Conservation (phyloP, 2,888 invertebrate species). For the Xanthostigma xanthostigma region DNA sequence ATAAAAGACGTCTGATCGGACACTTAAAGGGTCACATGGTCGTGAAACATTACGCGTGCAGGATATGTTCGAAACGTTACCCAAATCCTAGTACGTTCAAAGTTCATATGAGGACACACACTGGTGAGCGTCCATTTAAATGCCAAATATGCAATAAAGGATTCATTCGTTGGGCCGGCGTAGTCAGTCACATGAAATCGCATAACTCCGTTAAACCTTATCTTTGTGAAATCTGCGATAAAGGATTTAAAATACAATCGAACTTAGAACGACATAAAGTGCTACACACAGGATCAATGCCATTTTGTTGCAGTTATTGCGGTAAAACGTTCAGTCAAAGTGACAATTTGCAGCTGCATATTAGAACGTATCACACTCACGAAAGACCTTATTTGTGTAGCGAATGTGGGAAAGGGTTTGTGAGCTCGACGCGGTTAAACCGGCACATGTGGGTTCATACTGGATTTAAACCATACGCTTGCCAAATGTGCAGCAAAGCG, state of each 20-base stretch:
- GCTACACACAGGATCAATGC: conserved; percentile 22
- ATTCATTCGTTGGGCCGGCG: conserved; percentile 25
- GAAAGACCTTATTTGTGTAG: conserved; percentile 25
- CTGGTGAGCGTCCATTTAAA: conserved; percentile 27
- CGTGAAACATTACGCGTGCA: conserved; percentile 25
- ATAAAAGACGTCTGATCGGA: conserved; percentile 22
- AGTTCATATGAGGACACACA: conserved; percentile 47
- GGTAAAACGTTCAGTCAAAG: conserved; percentile 25
- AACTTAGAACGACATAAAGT: conserved; percentile 26
- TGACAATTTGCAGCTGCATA: conserved; percentile 24
- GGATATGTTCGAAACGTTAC: conserved; percentile 27
- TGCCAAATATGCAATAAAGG: conserved; percentile 26
- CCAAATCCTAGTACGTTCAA: conserved; percentile 27
- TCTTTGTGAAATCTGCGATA: conserved; percentile 24
- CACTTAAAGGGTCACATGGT: conserved; percentile 26
- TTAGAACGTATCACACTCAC: conserved; percentile 25
- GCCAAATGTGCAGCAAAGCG: conserved; percentile 21
- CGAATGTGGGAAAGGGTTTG: conserved; percentile 26
- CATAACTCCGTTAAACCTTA: conserved; percentile 23
- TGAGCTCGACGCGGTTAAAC: conserved; percentile 24
- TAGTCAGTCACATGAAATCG: conserved; percentile 25
- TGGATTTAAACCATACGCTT: conserved; percentile 23
- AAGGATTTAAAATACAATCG: conserved; percentile 24
- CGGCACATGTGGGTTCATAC: conserved; percentile 27
- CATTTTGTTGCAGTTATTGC: conserved; percentile 24